Evolutionary conservation across 2,888 invertebrate genomes (phyloP).

Genomic region (Chrysotoxum bicinctum): DNA sequence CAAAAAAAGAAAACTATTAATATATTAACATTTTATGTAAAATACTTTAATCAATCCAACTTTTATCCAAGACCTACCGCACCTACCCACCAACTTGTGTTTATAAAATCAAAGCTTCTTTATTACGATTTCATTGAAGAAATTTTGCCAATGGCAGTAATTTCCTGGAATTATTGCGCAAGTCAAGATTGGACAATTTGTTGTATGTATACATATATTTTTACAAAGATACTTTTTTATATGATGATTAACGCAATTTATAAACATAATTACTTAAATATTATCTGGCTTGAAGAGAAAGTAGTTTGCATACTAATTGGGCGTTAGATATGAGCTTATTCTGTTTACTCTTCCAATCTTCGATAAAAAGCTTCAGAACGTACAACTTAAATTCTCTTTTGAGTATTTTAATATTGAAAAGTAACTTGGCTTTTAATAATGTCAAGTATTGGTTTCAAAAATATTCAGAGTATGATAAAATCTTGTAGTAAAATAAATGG

Average conservation of each 20-base stretch:
- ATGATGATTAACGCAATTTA: not conserved
- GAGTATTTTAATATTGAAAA: not conserved
- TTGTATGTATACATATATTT: not conserved
- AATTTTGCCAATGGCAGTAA: slow-evolving; percentile 29
- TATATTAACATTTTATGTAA: not conserved
- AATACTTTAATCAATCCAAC: not conserved
- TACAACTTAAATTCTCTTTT: not conserved
- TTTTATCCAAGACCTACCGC: slow-evolving; percentile 11
- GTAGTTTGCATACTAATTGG: not conserved
- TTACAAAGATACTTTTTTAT: not conserved
- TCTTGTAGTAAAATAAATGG: no score
- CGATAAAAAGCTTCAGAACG: not conserved
- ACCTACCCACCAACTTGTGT: not conserved
- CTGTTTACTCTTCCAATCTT: not conserved
- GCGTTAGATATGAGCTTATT: not conserved
- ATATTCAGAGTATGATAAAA: not conserved
- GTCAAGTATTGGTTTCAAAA: not conserved
- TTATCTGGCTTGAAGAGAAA: slow-evolving; percentile 1
- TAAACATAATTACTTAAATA: not conserved
- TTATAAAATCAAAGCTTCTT: slow-evolving; percentile 50
- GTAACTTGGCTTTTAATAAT: not conserved
- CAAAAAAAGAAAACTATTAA: no score
- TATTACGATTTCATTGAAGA: slow-evolving; percentile 68
- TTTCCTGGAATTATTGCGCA: slow-evolving; percentile 54
- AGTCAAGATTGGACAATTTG: not conserved